Percentiles rank a stretch among this genome's conserved stretches.
Conservation (phyloP, 2,113 vertebrate genomes). For the Pantherophis guttatus region DNA sequence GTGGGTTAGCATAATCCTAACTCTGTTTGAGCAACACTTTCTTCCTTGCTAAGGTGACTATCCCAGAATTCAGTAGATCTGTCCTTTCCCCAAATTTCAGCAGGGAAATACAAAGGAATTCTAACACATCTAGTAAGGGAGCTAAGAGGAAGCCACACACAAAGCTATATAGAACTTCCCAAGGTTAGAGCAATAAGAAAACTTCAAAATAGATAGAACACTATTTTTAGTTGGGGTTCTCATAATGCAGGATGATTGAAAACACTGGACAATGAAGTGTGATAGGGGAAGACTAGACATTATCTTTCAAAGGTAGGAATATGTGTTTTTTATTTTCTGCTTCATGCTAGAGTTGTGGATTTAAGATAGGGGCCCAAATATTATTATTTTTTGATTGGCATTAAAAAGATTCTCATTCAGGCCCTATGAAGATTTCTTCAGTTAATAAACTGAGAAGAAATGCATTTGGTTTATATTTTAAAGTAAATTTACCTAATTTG, state of each 20-base stretch:
- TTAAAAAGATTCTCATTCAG: neutral
- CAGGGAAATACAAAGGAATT: neutral
- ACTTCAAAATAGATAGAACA: neutral
- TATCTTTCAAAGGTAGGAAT: neutral
- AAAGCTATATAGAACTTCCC: neutral
- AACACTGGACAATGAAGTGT: neutral
- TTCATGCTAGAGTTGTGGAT: neutral
- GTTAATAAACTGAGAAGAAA: neutral
- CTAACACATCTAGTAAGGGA: neutral
- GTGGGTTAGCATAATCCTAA: neutral
- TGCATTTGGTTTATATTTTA: neutral
- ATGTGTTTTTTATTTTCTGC: neutral
- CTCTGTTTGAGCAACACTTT: neutral
- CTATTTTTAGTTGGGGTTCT: neutral
- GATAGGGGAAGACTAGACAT: neutral
- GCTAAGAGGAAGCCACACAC: neutral
- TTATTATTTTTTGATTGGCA: neutral
- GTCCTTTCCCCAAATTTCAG: neutral
- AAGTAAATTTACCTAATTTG: neutral
- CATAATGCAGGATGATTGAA: neutral
- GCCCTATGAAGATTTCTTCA: neutral
- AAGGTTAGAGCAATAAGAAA: neutral
- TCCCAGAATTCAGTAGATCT: neutral
- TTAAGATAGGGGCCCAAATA: neutral
- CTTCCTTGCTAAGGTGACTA: neutral